Percentiles rank a stretch among this genome's conserved stretches.
Evolutionary conservation across 2,797 vertebrate species (phyloP).

Genomic region (Coccyzus lansbergi): DNA sequence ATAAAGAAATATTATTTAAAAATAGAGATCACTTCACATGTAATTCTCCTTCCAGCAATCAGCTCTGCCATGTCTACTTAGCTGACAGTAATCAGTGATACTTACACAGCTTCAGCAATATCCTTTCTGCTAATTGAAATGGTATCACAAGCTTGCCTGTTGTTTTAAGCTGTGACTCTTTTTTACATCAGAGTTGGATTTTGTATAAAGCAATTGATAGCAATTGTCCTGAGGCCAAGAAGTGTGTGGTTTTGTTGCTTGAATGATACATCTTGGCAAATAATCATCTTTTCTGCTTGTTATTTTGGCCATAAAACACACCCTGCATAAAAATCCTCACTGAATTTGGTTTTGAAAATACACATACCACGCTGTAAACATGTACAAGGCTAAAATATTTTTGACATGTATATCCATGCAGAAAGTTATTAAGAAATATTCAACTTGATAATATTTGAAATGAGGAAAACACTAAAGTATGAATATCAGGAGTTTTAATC

Average conservation of each 20-base stretch:
- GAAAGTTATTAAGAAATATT: constrained; percentile 30
- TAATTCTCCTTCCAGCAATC: background rate
- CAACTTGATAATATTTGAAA: constrained; percentile 41
- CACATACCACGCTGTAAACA: background rate
- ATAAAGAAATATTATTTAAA: background rate
- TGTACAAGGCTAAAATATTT: constrained; percentile 9
- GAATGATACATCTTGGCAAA: constrained; percentile 38
- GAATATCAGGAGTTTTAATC: constrained; percentile 49
- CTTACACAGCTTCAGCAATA: background rate
- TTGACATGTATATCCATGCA: constrained; percentile 22
- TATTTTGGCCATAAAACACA: constrained; percentile 24
- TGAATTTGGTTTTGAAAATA: constrained; percentile 12
- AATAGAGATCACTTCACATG: background rate
- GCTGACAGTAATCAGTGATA: background rate
- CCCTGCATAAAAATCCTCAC: constrained; percentile 18
- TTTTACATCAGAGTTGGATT: background rate
- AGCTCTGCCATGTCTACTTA: background rate
- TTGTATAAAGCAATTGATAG: background rate
- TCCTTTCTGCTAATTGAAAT: background rate
- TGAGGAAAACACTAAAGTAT: constrained; percentile 43
- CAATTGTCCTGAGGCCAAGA: background rate
- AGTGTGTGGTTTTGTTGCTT: background rate
- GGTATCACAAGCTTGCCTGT: background rate
- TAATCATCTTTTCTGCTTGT: background rate
- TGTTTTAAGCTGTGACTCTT: background rate